Percentiles rank a stretch among this genome's conserved stretches.
phyloP scores from a whole-genome alignment of 2,797 vertebrate species.

The Manis javanica region DNA sequence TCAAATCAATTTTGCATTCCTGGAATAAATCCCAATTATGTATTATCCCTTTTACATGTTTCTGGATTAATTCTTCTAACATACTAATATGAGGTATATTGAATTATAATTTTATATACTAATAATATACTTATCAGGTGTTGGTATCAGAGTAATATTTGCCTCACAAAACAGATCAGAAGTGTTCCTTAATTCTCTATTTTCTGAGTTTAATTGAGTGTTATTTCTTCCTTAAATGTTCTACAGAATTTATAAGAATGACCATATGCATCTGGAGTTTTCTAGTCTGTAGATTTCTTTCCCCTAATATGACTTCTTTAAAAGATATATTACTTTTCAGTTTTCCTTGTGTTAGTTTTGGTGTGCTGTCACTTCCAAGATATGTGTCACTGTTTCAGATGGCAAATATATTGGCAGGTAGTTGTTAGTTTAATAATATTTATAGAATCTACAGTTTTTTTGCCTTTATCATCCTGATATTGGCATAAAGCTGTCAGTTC shows the following conservation, averaged over 20 bases:
- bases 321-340: background rate
- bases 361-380: background rate
- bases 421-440: background rate
- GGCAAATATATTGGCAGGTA: background rate
- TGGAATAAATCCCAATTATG: background rate
- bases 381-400: background rate
- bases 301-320: background rate
- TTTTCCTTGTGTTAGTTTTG: background rate
- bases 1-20: background rate
- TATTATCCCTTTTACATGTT: background rate
- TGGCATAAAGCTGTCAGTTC: background rate
- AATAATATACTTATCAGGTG: background rate
- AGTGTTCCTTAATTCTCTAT: background rate
- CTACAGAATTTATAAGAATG: background rate
- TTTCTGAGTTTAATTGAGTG: background rate
- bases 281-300: background rate
- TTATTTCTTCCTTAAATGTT: background rate
- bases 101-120: conserved; percentile 1
- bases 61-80: conserved; percentile 15
- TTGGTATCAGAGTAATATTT: background rate
- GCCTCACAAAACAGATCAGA: background rate
- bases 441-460: background rate
- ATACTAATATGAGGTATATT: background rate
- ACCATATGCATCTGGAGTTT: background rate
- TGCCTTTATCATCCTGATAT: background rate